Percentiles rank a stretch among this genome's conserved stretches.
Conservation (phyloP, 2,888 invertebrate species). For the Physocephala rufipes region DNA sequence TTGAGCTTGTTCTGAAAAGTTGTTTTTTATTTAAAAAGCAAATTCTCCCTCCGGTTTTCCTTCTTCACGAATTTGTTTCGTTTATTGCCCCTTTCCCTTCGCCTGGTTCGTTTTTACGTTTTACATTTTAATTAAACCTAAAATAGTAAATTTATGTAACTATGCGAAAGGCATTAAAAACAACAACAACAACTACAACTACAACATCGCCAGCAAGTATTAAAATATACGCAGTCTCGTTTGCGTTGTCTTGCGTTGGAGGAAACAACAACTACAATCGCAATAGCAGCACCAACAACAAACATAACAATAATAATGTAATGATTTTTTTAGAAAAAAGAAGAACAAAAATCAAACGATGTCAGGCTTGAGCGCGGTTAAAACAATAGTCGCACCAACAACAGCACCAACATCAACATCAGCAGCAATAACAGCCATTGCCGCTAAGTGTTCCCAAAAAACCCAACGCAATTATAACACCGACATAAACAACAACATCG, state of each 20-base stretch:
- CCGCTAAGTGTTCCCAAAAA: conserved; percentile 18
- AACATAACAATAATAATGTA: conserved; percentile 1
- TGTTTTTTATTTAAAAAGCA: conserved; percentile 16
- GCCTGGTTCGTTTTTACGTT: no score
- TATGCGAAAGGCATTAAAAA: conserved; percentile 10
- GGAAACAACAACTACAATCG: neutral
- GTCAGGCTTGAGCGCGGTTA: conserved; percentile 40
- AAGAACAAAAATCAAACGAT: conserved; percentile 35
- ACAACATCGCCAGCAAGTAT: no score
- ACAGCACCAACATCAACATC: no score
- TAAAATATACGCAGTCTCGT: neutral
- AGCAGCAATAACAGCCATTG: neutral
- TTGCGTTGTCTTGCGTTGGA: conserved; percentile 13
- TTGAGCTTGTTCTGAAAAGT: conserved; percentile 47
- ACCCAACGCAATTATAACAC: no score
- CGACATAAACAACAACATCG: conserved; percentile 7
- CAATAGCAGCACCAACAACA: neutral
- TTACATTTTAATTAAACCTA: conserved; percentile 45
- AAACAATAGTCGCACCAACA: no score
- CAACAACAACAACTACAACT: conserved; percentile 16
- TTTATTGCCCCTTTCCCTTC: conserved; percentile 13
- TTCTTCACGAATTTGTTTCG: conserved; percentile 19
- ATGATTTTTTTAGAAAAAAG: neutral
- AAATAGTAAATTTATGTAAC: conserved; percentile 25
- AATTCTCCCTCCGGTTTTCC: conserved; percentile 23